Conservation (phyloP, 37 sponge, comb jelly and placozoan genomes). For the Cladorhizidae sp. region DNA sequence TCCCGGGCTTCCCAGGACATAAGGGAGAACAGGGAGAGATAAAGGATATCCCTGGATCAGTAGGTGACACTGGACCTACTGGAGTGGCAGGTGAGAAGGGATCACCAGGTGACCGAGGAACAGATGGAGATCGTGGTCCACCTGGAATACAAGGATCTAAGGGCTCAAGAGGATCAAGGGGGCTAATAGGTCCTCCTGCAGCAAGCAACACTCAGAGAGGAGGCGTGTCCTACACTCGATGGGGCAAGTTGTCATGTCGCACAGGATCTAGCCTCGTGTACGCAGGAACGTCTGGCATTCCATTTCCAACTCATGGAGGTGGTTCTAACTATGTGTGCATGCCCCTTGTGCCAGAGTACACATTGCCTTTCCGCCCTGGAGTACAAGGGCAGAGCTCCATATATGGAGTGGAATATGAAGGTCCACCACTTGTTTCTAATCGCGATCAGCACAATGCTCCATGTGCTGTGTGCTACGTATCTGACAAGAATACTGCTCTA, state of each 20-base stretch:
- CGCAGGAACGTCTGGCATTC: slow-evolving; percentile 15
- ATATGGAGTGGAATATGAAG: slow-evolving; percentile 54
- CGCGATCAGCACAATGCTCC: slow-evolving; percentile 22
- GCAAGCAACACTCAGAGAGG: too few relatives aligned
- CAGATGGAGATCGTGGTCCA: not conserved
- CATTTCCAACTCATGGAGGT: slow-evolving; percentile 18
- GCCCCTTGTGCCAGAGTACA: slow-evolving; percentile 33
- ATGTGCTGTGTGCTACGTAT: slow-evolving; percentile 50
- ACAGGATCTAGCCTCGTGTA: slow-evolving; percentile 47
- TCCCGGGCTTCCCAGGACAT: too few relatives aligned
- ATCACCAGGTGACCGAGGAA: not conserved
- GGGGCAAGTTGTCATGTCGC: slow-evolving; percentile 58
- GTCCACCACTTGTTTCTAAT: not conserved
- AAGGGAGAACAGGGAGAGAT: too few relatives aligned
- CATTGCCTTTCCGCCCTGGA: not conserved
- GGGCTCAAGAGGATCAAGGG: not conserved
- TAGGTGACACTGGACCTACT: not conserved
- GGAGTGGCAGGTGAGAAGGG: not conserved
- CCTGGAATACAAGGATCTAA: not conserved
- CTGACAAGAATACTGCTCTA: not conserved
- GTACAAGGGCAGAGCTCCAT: not conserved
- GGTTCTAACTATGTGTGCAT: slow-evolving; percentile 61
- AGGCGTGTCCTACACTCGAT: slow-evolving; percentile 49
- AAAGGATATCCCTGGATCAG: not conserved
- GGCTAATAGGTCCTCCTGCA: not conserved